Conservation (phyloP, 2,888 invertebrate species). For the Ichneumoninae sp. region DNA sequence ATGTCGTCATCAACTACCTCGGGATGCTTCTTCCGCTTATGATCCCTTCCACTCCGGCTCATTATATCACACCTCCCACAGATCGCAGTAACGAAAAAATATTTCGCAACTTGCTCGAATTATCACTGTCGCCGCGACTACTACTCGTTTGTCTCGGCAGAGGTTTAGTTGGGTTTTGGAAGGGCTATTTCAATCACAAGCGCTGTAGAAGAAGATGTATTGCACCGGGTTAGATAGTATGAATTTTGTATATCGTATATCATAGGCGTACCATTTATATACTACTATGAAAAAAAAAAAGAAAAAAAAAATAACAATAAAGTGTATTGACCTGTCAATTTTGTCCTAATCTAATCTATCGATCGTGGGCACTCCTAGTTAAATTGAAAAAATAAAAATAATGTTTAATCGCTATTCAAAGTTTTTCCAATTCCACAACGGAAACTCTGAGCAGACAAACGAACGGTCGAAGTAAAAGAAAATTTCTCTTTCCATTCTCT, state of each 20-base stretch:
- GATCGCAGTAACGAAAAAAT: conserved; percentile 8
- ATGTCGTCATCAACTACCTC: conserved; percentile 63
- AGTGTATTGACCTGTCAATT: conserved; percentile 66
- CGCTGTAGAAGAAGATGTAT: conserved; percentile 88
- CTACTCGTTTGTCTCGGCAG: conserved; percentile 88
- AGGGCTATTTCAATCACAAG: conserved; percentile 92
- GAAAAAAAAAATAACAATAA: conserved; percentile 67
- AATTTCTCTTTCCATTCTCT: conserved; percentile 15
- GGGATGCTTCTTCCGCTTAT: conserved; percentile 72
- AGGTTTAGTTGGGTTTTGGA: conserved; percentile 93
- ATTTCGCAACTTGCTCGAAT: conserved; percentile 17
- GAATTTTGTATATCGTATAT: conserved; percentile 71
- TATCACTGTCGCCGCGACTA: conserved; percentile 85
- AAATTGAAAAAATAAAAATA: conserved; percentile 9
- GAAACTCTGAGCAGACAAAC: conserved; percentile 64
- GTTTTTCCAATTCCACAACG: conserved; percentile 47
- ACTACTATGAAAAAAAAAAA: conserved; percentile 58
- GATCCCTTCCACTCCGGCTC: conserved; percentile 65
- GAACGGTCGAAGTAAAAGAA: conserved; percentile 51
- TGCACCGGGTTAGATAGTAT: conserved; percentile 69
- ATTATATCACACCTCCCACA: conserved; percentile 14
- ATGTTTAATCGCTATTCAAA: conserved; percentile 53
- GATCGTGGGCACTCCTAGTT: conserved; percentile 48
- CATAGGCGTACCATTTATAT: conserved; percentile 69
- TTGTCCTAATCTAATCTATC: conserved; percentile 54